Percentiles rank a stretch among this genome's conserved stretches.
These are phyloP conservation scores for Parasteatoda tepidariorum DNA, from an alignment of 1,140 invertebrate species.

Conservation along the genomic window DNA sequence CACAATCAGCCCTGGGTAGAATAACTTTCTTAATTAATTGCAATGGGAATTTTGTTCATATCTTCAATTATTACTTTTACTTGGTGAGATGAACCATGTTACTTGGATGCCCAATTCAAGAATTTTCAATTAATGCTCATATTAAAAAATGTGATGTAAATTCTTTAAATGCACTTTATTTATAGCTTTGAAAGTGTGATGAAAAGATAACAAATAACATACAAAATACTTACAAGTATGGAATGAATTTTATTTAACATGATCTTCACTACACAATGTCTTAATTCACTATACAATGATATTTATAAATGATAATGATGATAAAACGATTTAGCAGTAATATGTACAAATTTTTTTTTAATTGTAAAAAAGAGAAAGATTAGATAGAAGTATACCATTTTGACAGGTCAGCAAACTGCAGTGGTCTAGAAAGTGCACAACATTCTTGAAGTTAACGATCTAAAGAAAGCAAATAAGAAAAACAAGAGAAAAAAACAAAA, in stretches of 20 bases:
- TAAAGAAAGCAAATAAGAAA: conserved; percentile 18
- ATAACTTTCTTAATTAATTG: too few species aligned
- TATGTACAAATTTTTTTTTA: conserved; percentile 21
- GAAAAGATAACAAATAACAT: too few species aligned
- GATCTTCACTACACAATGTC: conserved; percentile 49
- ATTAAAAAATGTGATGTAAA: too few species aligned
- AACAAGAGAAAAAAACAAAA: background rate
- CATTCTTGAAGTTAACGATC: conserved; percentile 33
- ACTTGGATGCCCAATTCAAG: too few species aligned
- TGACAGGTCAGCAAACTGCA: conserved; percentile 14
- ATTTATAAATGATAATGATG: conserved; percentile 41
- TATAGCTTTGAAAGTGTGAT: too few species aligned
- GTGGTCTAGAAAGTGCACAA: conserved; percentile 19
- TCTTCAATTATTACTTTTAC: too few species aligned
- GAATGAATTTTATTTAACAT: conserved; percentile 58
- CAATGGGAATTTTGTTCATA: too few species aligned
- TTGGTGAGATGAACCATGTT: too few species aligned
- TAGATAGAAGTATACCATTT: conserved; percentile 42
- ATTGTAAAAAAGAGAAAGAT: background rate
- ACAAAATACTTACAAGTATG: conserved; percentile 28
- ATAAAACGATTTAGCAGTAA: background rate
- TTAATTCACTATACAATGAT: conserved; percentile 46
- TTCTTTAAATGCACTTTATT: too few species aligned
- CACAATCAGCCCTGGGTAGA: too few species aligned
- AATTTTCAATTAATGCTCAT: too few species aligned